These are phyloP conservation scores for Aulostomus chinensis DNA, from an alignment of 2,797 vertebrate genomes.

Conservation along the genomic window DNA sequence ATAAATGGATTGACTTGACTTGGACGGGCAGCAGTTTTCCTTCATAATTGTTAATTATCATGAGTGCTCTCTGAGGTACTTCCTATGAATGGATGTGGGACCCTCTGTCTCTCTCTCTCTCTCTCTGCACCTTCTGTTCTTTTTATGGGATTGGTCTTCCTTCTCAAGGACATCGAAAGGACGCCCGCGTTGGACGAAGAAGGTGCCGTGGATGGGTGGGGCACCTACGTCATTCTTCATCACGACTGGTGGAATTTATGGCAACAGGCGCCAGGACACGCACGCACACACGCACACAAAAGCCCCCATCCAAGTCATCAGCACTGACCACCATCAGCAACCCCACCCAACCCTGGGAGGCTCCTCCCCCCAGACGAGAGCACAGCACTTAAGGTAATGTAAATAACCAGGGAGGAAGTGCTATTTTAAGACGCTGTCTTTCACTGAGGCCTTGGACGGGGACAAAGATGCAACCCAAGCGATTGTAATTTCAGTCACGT, in stretches of 20 bases:
- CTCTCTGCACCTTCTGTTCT: constrained; percentile 34
- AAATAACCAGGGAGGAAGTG: constrained; percentile 64
- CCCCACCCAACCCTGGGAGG: constrained; percentile 43
- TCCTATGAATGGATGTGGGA: constrained; percentile 68
- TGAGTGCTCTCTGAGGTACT: constrained; percentile 78
- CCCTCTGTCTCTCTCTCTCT: constrained; percentile 20
- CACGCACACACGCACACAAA: constrained; percentile 18
- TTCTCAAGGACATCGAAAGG: constrained; percentile 76
- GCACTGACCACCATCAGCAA: constrained; percentile 37
- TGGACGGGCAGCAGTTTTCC: constrained; percentile 62
- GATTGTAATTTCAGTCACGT: constrained; percentile 76
- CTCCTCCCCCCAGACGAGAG: constrained; percentile 54
- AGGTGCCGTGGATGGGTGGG: constrained; percentile 47
- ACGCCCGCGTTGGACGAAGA: constrained; percentile 45
- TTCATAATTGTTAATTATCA: constrained; percentile 80
- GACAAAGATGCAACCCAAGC: constrained; percentile 76
- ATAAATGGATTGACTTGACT: constrained; percentile 77
- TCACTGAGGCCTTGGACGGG: constrained; percentile 53
- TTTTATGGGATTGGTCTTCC: constrained; percentile 77
- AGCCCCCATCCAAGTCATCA: constrained; percentile 38
- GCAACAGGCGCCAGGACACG: constrained; percentile 32
- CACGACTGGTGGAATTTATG: constrained; percentile 35
- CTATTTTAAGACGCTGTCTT: constrained; percentile 80
- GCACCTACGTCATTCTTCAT: constrained; percentile 61
- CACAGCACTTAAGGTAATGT: constrained; percentile 79